Evolutionary conservation across 2,113 vertebrate species (phyloP).

Genomic region (Hemiprocne comata): DNA sequence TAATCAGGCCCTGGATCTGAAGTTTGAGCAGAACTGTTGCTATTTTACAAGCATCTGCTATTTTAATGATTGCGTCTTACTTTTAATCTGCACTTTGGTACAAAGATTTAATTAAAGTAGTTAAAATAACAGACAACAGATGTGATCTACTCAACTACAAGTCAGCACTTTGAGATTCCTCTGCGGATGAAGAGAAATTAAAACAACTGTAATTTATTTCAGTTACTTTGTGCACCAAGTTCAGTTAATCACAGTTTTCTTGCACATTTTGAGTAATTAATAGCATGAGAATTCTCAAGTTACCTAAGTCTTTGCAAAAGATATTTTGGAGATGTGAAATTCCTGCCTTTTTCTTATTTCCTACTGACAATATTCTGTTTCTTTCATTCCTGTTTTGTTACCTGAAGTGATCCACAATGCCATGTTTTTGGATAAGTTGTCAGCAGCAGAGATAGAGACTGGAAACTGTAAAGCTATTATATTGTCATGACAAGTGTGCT

Average conservation of each 20-base stretch:
- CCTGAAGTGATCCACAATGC: not conserved
- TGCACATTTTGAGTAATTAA: not conserved
- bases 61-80: not conserved
- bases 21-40: not conserved
- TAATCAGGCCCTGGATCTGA: not conserved
- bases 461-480: not conserved
- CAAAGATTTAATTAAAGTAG: constrained; percentile 36
- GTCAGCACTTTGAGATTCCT: not conserved
- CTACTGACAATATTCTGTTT: not conserved
- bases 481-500: not conserved
- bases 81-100: not conserved
- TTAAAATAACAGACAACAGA: constrained; percentile 33
- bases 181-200: not conserved
- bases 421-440: not conserved
- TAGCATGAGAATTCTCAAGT: not conserved
- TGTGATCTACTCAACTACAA: not conserved
- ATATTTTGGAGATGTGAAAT: not conserved
- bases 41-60: constrained; percentile 16
- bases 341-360: not conserved
- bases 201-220: constrained; percentile 23
- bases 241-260: not conserved
- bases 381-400: not conserved
- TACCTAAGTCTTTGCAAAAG: not conserved
- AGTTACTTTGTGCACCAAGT: not conserved
- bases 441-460: not conserved